Conservation (phyloP, 2,113 vertebrate genomes). For the Microtus ochrogaster region DNA sequence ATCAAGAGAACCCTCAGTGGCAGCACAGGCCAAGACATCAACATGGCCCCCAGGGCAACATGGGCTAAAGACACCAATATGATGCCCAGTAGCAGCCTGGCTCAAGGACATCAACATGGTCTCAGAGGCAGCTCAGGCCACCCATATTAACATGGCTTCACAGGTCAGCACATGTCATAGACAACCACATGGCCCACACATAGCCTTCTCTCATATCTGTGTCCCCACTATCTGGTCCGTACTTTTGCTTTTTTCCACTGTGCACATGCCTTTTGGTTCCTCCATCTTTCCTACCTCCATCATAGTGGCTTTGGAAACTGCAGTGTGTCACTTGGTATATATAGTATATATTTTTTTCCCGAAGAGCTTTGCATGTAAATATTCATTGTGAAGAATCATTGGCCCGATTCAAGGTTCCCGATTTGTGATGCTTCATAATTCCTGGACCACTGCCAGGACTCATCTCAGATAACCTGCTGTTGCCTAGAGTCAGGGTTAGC, state of each 20-base stretch:
- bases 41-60: neutral
- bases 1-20: neutral
- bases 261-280: neutral
- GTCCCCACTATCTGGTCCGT: neutral
- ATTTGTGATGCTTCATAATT: neutral
- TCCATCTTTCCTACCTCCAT: neutral
- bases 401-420: neutral
- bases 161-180: neutral
- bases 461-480: neutral
- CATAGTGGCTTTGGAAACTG: neutral
- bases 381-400: neutral
- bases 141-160: neutral
- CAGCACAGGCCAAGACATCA: neutral
- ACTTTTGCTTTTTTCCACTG: neutral
- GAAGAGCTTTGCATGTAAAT: neutral
- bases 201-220: neutral
- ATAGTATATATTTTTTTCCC: neutral
- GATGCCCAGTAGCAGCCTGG: neutral
- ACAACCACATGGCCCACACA: neutral
- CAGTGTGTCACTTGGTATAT: neutral
- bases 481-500: neutral
- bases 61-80: neutral
- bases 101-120: neutral
- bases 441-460: neutral
- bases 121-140: neutral